A percentile compares a stretch with the other conserved stretches of the same genome.
Conservation (phyloP, 2,888 invertebrate genomes). For the Metallyticus violacea region DNA sequence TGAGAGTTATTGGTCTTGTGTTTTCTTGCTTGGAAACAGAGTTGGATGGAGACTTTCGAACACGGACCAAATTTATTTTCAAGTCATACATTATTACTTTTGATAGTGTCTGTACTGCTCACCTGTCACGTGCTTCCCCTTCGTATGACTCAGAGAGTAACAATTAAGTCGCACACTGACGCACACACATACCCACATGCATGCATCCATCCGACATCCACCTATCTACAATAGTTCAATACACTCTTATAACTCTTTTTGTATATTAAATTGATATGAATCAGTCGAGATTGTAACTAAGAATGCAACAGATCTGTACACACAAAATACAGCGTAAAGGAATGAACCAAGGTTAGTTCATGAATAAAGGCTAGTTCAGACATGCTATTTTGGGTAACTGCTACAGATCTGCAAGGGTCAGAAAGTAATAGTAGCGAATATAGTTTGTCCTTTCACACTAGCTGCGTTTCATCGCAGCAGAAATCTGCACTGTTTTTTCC, state of each 20-base stretch:
- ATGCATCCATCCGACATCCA: background rate
- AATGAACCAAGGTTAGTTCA: too few relatives aligned
- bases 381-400: too few relatives aligned
- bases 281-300: background rate
- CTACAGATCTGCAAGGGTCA: too few relatives aligned
- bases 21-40: background rate
- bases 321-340: background rate
- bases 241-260: background rate
- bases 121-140: background rate
- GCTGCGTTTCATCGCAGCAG: too few relatives aligned
- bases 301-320: background rate
- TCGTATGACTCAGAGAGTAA: background rate
- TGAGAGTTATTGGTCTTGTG: too few relatives aligned
- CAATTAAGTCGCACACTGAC: background rate
- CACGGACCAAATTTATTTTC: too few relatives aligned
- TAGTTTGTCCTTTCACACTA: too few relatives aligned
- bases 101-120: background rate
- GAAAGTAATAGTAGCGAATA: too few relatives aligned
- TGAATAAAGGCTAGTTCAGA: too few relatives aligned
- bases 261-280: background rate
- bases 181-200: background rate
- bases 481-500: too few relatives aligned
- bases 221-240: background rate
- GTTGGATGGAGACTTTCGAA: too few relatives aligned
- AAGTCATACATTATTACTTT: background rate